A percentile compares a stretch with the other conserved stretches of the same genome.
These are phyloP conservation scores for Falco biarmicus DNA, from an alignment of 2,797 vertebrate species.

Conservation along the genomic window DNA sequence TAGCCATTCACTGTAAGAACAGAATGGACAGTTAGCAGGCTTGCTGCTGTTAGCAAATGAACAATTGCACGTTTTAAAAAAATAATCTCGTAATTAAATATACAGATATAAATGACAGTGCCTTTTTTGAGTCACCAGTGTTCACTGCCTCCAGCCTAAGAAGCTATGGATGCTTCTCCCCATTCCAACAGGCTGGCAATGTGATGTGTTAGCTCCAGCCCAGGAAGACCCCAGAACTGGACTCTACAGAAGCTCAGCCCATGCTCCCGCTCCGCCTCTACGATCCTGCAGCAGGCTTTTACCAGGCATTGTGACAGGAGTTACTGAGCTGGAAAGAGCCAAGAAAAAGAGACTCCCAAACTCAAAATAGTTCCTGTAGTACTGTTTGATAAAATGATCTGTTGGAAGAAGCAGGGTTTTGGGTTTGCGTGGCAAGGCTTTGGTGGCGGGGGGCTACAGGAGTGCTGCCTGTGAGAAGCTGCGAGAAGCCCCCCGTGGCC, in stretches of 20 bases:
- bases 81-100: not conserved
- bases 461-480: not conserved
- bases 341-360: not conserved
- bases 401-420: not conserved
- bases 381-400: not conserved
- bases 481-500: too few species aligned
- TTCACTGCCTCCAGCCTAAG: not conserved
- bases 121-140: not conserved
- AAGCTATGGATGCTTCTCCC: not conserved
- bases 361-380: not conserved
- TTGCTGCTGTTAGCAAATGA: not conserved
- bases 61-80: not conserved
- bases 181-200: not conserved
- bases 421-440: not conserved
- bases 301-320: not conserved
- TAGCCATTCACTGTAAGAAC: conserved; percentile 91
- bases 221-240: not conserved
- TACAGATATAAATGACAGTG: not conserved
- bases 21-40: conserved; percentile 47
- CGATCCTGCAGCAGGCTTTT: not conserved
- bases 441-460: not conserved
- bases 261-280: not conserved
- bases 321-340: not conserved
- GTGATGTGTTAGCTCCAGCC: not conserved
- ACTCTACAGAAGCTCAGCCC: not conserved